Percentiles rank a stretch among this genome's conserved stretches.
These are phyloP conservation scores for Peromyscus aztecus DNA, from an alignment of 2,797 vertebrate species.

Conservation along the genomic window DNA sequence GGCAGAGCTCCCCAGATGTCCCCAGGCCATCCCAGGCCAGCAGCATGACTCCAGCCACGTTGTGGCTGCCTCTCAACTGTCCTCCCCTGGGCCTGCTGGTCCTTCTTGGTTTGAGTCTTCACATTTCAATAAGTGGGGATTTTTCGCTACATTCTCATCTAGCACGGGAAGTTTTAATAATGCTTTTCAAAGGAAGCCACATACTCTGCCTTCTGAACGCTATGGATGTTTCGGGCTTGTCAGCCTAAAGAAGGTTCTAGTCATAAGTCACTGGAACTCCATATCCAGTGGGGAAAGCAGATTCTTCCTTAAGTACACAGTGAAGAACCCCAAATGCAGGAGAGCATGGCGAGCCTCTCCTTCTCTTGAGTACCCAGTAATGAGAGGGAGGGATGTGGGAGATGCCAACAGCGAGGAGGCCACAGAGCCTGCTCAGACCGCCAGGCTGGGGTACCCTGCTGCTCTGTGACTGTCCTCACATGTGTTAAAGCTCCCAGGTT, in stretches of 20 bases:
- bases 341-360: background rate
- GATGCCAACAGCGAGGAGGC: background rate
- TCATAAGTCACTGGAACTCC: background rate
- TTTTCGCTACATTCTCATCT: background rate
- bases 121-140: background rate
- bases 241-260: constrained; percentile 9
- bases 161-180: background rate
- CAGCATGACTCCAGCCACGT: no score
- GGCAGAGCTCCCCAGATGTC: background rate
- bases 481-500: constrained; percentile 33
- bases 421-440: background rate
- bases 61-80: background rate
- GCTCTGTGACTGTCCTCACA: background rate
- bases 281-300: constrained; percentile 7
- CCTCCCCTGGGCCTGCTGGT: background rate
- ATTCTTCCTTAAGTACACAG: background rate
- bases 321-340: background rate
- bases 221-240: background rate
- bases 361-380: background rate
- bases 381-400: accelerated
- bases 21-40: background rate
- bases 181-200: background rate
- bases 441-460: background rate
- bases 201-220: background rate
- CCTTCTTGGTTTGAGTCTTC: background rate